Percentiles rank a stretch among this genome's conserved stretches.
Evolutionary conservation across 2,113 vertebrate species (phyloP).

Genomic region (Aleadryas rufinucha): DNA sequence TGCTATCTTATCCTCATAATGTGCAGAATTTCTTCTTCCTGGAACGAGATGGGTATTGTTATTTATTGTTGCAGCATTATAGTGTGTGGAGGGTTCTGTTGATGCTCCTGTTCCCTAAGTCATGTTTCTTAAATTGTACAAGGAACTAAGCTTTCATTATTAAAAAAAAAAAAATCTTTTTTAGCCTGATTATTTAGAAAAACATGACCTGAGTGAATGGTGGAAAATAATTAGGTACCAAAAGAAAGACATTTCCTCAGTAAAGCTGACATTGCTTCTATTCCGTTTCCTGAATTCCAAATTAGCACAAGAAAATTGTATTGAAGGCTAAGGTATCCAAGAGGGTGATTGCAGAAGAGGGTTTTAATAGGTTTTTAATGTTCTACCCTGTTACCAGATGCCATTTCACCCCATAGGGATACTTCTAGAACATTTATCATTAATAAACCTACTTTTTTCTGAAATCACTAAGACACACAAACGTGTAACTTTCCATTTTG

Average conservation of each 20-base stretch:
- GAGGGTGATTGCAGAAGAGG: not conserved
- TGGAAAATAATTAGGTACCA: not conserved
- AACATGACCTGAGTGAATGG: not conserved
- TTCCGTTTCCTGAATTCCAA: not conserved
- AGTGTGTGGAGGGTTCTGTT: not conserved
- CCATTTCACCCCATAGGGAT: not conserved
- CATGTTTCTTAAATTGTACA: not conserved
- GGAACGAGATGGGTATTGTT: not conserved
- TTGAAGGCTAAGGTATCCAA: not conserved
- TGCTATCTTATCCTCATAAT: not conserved
- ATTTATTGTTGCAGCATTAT: not conserved
- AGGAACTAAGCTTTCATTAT: not conserved
- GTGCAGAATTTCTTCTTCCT: not conserved
- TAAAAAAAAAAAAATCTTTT: not conserved
- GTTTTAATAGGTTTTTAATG: not conserved
- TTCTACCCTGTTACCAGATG: not conserved
- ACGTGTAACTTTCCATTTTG: not conserved
- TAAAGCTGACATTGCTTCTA: not conserved
- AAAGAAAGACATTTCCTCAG: not conserved
- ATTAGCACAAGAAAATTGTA: not conserved
- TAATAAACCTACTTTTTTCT: not conserved
- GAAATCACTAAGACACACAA: not conserved
- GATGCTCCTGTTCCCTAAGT: not conserved
- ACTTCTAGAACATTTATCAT: not conserved
- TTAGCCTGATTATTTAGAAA: not conserved